Evolutionary conservation across 2,797 vertebrate genomes (phyloP), one percentile per base, ranked within the genome.

Genomic region (Benthosema pterotum): DNA sequence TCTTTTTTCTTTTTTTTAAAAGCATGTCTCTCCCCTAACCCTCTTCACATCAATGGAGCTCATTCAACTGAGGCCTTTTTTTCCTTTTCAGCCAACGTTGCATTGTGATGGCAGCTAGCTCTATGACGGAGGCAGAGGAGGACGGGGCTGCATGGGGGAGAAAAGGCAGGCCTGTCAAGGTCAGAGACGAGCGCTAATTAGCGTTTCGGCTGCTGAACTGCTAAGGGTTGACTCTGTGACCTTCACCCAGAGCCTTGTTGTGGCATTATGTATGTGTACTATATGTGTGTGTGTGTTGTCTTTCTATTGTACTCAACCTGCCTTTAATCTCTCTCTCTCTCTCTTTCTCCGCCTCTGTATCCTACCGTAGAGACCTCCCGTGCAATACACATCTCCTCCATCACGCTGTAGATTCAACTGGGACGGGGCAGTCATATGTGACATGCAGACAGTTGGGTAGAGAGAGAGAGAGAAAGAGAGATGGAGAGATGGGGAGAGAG

Each of bases 131-230:
- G 61, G 71, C 69, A 7, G 28, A 32, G 32, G 32, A 38, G 8
- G 32, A 11, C 7, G 54, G 56, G 47, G 54, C 1, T 49, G 38
- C 25, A 7, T 5, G 28, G 28, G 28, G 7, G 32, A 38, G 79
- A 79, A 78, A 82, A 71, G 72, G 82, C 63, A n/a, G 67, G 73
- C 83, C 74, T 81, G 83, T 87, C 89, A 91, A 93, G 89, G 90
- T 93, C 90, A 85, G 69, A 78, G 77, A 79, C 70, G 58, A 71
- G 78, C 82, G 57, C 85, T 91, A 91, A 93, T 91, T 87, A 89
- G 84, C 72, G 81, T 86, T 91, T 74, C n/a, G n/a, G 72, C 77
- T 63, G 57, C 67, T 71, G 85, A 87, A 87, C 85, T 69, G 69
- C 69, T 70, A 38, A n/a, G 60, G 79, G 68, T 80, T 77, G 83